Conservation (phyloP, 2,888 invertebrate species). For the Marasmarcha lunaedactyla region DNA sequence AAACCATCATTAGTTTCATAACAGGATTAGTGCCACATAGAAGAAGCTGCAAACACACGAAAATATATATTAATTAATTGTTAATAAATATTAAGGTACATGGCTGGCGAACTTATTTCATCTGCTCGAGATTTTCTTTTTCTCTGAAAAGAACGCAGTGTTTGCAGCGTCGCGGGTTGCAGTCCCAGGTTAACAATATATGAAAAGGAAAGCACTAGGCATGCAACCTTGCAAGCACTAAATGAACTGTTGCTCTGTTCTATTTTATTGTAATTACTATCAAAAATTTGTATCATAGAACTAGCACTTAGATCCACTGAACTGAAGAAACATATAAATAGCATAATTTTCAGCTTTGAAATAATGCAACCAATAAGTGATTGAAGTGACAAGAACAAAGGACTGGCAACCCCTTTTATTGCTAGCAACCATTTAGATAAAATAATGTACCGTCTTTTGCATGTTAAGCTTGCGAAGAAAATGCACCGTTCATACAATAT, state of each 20-base stretch:
- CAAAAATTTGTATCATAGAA: too few species aligned
- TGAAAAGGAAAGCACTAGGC: conserved; percentile 4
- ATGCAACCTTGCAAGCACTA: conserved; percentile 1
- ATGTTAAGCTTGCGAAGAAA: too few species aligned
- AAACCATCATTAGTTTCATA: conserved; percentile 11
- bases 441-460: too few species aligned
- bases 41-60: conserved; percentile 52
- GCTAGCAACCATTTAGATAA: conserved; percentile 29
- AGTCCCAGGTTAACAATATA: conserved; percentile 25
- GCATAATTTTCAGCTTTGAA: too few species aligned
- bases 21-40: conserved; percentile 40
- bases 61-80: background rate
- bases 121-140: background rate
- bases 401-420: conserved; percentile 40
- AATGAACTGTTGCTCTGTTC: background rate
- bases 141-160: conserved; percentile 23
- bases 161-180: conserved; percentile 58
- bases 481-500: too few species aligned
- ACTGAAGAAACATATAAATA: too few species aligned
- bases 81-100: background rate
- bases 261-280: too few species aligned
- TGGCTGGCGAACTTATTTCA: background rate
- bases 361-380: too few species aligned
- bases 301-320: too few species aligned
- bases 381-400: too few species aligned